Conservation (phyloP, 2,888 invertebrate species). For the Argynnis bischoffii region DNA sequence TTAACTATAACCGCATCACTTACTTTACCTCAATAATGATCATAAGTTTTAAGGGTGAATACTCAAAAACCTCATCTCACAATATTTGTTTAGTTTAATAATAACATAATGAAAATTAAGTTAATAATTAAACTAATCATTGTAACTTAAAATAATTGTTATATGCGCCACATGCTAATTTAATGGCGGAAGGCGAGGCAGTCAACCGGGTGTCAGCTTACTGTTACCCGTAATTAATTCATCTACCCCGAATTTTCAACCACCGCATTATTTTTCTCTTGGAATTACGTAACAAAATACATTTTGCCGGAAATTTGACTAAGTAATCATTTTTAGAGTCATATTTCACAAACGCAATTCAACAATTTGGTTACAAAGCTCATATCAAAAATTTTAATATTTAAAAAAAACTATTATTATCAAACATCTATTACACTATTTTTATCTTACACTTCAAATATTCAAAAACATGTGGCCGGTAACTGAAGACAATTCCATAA, state of each 20-base stretch:
- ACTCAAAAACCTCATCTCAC: not conserved
- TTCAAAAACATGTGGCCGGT: no score
- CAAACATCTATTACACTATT: no score
- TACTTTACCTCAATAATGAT: no score
- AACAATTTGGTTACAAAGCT: not conserved
- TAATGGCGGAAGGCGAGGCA: slow-evolving; percentile 44
- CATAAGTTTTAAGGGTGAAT: no score
- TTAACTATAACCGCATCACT: no score
- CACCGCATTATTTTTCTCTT: slow-evolving; percentile 40
- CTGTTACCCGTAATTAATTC: slow-evolving; percentile 58
- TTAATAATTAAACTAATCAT: slow-evolving; percentile 19
- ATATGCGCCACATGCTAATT: slow-evolving; percentile 38
- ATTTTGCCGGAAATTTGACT: slow-evolving; percentile 36
- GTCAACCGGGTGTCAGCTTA: slow-evolving; percentile 62
- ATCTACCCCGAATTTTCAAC: slow-evolving; percentile 52
- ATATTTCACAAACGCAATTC: not conserved
- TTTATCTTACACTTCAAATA: no score
- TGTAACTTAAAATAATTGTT: slow-evolving; percentile 25
- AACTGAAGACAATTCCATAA: no score
- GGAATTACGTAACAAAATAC: slow-evolving; percentile 35
- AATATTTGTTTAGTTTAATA: slow-evolving; percentile 1
- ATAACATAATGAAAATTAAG: slow-evolving; percentile 32
- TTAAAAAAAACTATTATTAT: no score
- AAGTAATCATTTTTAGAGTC: slow-evolving; percentile 19
- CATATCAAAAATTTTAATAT: no score